These are phyloP conservation scores for Macheiramphus alcinus DNA, from an alignment of 2,113 vertebrate species.

Conservation along the genomic window DNA sequence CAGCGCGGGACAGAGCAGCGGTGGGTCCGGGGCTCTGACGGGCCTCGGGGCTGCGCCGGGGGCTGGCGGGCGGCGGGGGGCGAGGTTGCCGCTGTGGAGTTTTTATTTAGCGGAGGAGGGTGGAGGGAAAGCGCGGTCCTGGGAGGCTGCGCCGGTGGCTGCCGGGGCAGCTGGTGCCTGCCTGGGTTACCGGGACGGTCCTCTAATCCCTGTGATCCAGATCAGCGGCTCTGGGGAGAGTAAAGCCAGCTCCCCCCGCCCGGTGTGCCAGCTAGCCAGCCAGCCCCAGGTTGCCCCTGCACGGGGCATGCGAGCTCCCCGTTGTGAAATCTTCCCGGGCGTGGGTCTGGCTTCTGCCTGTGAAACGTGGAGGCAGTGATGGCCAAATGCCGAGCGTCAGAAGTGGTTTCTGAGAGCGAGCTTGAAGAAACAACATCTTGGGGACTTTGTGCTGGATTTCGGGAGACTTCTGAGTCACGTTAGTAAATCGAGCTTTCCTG, in stretches of 20 bases:
- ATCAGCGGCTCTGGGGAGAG: background rate
- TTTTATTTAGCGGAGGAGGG: background rate
- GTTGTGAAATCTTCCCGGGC: background rate
- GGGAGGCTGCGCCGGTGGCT: background rate
- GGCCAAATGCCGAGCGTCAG: background rate
- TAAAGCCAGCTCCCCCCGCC: background rate
- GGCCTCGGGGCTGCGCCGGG: background rate
- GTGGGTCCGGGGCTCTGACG: background rate
- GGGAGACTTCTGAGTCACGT: accelerated
- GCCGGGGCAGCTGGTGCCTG: background rate
- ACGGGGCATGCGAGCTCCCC: accelerated
- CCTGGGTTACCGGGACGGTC: accelerated
- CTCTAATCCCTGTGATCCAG: accelerated
- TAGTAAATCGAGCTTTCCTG: background rate
- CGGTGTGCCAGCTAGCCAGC: background rate
- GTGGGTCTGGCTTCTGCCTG: background rate
- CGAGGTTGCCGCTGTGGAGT: background rate
- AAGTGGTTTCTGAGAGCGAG: background rate
- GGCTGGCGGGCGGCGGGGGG: background rate
- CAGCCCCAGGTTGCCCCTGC: accelerated
- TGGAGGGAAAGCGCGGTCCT: background rate
- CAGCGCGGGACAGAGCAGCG: no score
- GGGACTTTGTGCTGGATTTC: no score
- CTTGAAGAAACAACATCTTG: background rate
- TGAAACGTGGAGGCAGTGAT: background rate